Evolutionary conservation across 2,888 invertebrate genomes (phyloP), one percentile per base, ranked within the genome.

Genomic region (Quadriops clusia): DNA sequence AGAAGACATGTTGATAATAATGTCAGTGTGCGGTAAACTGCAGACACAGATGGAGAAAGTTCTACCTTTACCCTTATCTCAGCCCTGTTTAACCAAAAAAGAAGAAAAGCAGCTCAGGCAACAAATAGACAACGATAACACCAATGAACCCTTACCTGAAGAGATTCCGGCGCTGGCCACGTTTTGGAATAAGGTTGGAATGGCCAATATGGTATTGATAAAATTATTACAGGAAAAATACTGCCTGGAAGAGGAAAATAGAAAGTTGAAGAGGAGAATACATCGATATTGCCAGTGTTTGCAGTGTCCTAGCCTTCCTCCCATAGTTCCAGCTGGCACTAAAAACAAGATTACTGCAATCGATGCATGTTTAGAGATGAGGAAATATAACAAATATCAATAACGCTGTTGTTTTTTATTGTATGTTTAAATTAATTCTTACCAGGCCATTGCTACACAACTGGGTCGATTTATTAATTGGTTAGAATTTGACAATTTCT

Each of bases 11-110:
- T 47, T 70, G 16, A 71, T 73, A 41, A 51, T 81, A 33, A 61
- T 70, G 0, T 64, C 67, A 18, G 70, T 77, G 28, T 83, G 81
- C 41, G 60, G 68, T 25, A 77, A 77, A 49, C 68, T 75, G 36
- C 81, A 83, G 50, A 72, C 72, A 0, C 63, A 70, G 24, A 61
- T 65, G 0, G 75, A 77, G 42, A 67, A 69, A 44, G 53, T 66
- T 23, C 38, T 62, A 15, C 59, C 64, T 3, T 58, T 55, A 28
- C 32, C 32, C 8, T 14, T 23, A 6, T 23, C 33, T n/a, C n/a
- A n/a, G n/a, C n/a, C n/a, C n/a, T 20, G 33, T 32, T 25, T 32
- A 30, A 17, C 7, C 13, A 22, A 28, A 3, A 7, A 9, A 12
- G n/a, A 12, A 18, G 26, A 13, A n/a, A 9, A 21, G 7, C 7